Evolutionary conservation across 1,140 invertebrate species (phyloP).

Genomic region (Eumeta japonica): DNA sequence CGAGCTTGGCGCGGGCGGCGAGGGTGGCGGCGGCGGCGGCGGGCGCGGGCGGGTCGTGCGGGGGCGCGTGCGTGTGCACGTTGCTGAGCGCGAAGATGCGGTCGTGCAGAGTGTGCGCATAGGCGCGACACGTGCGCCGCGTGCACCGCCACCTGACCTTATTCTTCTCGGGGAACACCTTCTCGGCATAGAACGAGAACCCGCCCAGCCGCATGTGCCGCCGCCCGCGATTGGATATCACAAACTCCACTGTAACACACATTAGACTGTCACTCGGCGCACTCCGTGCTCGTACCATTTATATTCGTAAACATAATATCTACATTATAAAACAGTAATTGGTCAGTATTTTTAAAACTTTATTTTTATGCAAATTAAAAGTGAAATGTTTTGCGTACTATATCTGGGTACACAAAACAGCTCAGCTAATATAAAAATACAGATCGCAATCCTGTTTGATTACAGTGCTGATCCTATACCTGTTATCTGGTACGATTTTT

Average conservation of each 20-base stretch:
- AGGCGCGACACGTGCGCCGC: constrained; percentile 52
- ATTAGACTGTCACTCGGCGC: constrained; percentile 24
- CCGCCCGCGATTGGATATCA: constrained; percentile 54
- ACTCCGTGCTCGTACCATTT: no score
- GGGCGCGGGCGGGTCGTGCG: constrained; percentile 18
- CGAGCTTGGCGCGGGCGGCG: no score
- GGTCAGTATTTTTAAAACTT: not conserved
- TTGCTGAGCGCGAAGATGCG: constrained; percentile 54
- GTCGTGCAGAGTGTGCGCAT: constrained; percentile 53
- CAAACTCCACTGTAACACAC: constrained; percentile 54
- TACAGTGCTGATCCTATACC: no score
- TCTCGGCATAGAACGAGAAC: constrained; percentile 56
- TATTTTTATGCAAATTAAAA: not conserved
- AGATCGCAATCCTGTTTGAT: no score
- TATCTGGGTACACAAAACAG: no score
- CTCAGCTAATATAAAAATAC: no score
- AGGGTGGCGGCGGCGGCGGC: constrained; percentile 10
- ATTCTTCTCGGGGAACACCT: constrained; percentile 52
- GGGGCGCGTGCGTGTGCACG: constrained; percentile 49
- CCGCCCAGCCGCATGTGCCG: constrained; percentile 52
- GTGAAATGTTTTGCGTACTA: not conserved
- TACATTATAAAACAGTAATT: not conserved
- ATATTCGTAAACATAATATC: no score
- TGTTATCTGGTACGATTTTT: no score
- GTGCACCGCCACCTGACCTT: constrained; percentile 56